Base-by-base conservation (phyloP, 2,797 vertebrate genomes). In the Thripadectes ignobilis region DNA sequence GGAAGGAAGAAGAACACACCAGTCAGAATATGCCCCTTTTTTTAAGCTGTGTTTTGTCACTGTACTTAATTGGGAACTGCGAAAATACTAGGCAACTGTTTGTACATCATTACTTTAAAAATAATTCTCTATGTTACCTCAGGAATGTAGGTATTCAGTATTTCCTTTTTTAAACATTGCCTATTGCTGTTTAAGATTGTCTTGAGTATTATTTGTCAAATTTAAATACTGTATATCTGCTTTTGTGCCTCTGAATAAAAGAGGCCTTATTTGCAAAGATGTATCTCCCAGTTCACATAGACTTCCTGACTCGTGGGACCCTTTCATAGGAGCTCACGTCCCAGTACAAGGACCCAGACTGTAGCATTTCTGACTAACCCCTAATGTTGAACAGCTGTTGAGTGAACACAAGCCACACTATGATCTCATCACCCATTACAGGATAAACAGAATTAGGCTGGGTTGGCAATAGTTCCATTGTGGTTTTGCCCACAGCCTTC, bases 351-450 rank as follows among this genome's bases (percentile, higher is more conserved):
- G 71, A 67, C 41, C 52, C 68, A 82, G 85, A 76, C 58, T 19
- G 10, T 19, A 74, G 66, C 69, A 29, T 81, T 95, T 88, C 89
- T 90, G 85, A 68, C 88, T 86, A 89, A 81, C 87, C 43, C 51
- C 76, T 94, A 85, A 96, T 95, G 90, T 19, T 90, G 90, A 97
- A 91, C 94, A 96, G 95, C 96, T 96, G 96, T 68, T 55, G 69
- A 80, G 79, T 13, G 17, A 85, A 83, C 85, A 85, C 79, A 83
- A 1, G 32, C 83, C 93, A 84, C 79, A 52, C 69, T 62, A 95
- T 96, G 94, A 96, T 94, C 95, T 97, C 96, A 97, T 92, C 94
- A 88, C 27, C 66, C 69, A 78, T 92, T 75, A 84, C 73, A 81
- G 93, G 66, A 90, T 90, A 97, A 96, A 95, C 96, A 97, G 76